These are phyloP conservation scores for Nebria ingens DNA, from an alignment of 1,140 invertebrate genomes.

Conservation along the genomic window DNA sequence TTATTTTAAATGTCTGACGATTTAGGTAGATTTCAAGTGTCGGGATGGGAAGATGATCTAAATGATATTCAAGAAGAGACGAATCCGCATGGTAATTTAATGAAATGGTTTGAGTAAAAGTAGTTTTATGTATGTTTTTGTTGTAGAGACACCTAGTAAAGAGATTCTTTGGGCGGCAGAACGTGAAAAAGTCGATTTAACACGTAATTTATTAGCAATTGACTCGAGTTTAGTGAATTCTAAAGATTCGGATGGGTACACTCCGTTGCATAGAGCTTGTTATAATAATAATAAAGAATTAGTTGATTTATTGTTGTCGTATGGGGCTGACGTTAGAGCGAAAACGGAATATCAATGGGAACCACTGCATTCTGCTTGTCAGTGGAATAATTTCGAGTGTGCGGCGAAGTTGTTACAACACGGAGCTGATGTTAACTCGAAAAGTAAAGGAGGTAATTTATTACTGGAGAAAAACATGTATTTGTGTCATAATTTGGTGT, in stretches of 20 bases:
- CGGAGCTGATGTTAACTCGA: constrained; percentile 81
- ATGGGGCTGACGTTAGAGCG: constrained; percentile 62
- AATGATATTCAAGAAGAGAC: constrained; percentile 46
- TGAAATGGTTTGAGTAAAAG: neutral
- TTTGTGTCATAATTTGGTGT: neutral
- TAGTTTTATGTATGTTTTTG: constrained; percentile 8
- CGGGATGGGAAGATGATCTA: constrained; percentile 54
- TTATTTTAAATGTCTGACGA: neutral
- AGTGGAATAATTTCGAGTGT: constrained; percentile 79
- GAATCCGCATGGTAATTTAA: constrained; percentile 44
- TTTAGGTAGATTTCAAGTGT: constrained; percentile 34
- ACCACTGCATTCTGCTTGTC: constrained; percentile 82
- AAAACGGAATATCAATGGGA: constrained; percentile 82
- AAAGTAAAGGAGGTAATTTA: constrained; percentile 61
- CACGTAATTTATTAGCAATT: constrained; percentile 49
- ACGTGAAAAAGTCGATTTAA: constrained; percentile 57
- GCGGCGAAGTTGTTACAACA: constrained; percentile 63
- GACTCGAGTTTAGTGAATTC: constrained; percentile 55
- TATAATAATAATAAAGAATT: constrained; percentile 77
- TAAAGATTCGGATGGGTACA: constrained; percentile 81
- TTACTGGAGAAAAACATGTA: neutral
- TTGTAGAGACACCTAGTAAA: constrained; percentile 52
- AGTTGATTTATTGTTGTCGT: constrained; percentile 62
- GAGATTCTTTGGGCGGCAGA: constrained; percentile 74
- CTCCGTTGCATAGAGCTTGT: constrained; percentile 81